Evolutionary conservation across 2,888 invertebrate genomes (phyloP).

Genomic region (Hydropsyche betteni): DNA sequence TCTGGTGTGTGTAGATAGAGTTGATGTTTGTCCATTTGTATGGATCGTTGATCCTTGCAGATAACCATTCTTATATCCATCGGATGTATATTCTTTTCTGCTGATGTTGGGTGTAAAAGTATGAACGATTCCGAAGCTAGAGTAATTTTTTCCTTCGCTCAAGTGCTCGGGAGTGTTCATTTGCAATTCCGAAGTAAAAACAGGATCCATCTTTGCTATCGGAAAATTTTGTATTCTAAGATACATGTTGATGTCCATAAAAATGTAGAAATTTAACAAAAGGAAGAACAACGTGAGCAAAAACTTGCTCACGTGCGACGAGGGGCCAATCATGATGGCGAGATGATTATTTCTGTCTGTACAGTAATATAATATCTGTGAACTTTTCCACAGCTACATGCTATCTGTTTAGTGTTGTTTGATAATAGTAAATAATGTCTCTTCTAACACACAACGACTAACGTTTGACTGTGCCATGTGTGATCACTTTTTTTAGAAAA

Average conservation of each 20-base stretch:
- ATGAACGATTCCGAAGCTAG: slow-evolving; percentile 54
- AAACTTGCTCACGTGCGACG: slow-evolving; percentile 77
- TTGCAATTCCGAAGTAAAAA: slow-evolving; percentile 52
- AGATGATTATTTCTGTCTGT: neutral
- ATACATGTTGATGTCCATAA: slow-evolving; percentile 78
- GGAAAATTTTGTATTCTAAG: slow-evolving; percentile 75
- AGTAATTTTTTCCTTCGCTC: slow-evolving; percentile 9
- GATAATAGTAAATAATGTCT: neutral
- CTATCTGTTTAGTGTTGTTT: too few species aligned
- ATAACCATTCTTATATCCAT: slow-evolving; percentile 40
- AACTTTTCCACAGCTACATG: neutral
- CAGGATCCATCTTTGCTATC: slow-evolving; percentile 60
- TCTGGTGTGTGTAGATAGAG: slow-evolving; percentile 7
- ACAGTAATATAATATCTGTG: neutral
- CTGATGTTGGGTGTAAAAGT: slow-evolving; percentile 56
- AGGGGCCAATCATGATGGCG: slow-evolving; percentile 73
- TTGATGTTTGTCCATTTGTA: slow-evolving; percentile 11
- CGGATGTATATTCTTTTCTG: slow-evolving; percentile 54
- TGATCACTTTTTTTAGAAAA: neutral
- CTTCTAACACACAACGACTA: neutral
- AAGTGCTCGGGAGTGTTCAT: slow-evolving; percentile 51
- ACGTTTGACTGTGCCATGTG: neutral
- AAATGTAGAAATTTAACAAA: slow-evolving; percentile 71
- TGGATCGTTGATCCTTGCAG: neutral
- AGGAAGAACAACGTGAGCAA: slow-evolving; percentile 68